A percentile compares a stretch with the other conserved stretches of the same genome.
Conservation (phyloP, 2,797 vertebrate genomes). For the Moxostoma hubbsi region DNA sequence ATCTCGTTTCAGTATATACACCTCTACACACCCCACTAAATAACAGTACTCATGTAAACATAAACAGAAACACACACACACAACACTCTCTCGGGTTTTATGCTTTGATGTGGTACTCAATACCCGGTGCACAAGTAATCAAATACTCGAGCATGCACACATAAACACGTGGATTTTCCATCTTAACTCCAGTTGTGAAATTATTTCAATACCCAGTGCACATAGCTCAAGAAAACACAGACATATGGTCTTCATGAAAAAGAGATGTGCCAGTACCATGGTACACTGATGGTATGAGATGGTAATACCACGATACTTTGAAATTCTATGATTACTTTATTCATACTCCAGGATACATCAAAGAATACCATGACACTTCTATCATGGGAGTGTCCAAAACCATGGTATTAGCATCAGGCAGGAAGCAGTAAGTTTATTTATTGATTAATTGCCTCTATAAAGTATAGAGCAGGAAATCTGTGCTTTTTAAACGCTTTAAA, state of each 20-base stretch:
- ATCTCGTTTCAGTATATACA: slow-evolving; percentile 50
- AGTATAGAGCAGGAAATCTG: too few relatives aligned
- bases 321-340: too few relatives aligned
- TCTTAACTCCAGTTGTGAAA: slow-evolving; percentile 6
- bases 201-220: slow-evolving; percentile 1
- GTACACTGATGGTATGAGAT: too few relatives aligned
- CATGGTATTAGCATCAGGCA: too few relatives aligned
- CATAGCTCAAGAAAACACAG: slow-evolving; percentile 14
- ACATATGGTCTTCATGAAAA: background rate
- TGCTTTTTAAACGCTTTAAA: too few relatives aligned
- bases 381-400: too few relatives aligned
- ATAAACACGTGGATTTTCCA: slow-evolving; percentile 42
- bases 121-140: slow-evolving; percentile 38
- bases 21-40: slow-evolving; percentile 55
- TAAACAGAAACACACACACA: slow-evolving; percentile 36
- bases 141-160: slow-evolving; percentile 34
- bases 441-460: too few relatives aligned
- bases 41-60: slow-evolving; percentile 54
- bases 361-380: too few relatives aligned
- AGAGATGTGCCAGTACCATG: too few relatives aligned
- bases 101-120: slow-evolving; percentile 30
- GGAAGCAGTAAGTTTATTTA: too few relatives aligned
- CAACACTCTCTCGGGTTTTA: slow-evolving; percentile 21
- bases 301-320: too few relatives aligned
- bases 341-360: too few relatives aligned